Base-by-base conservation (phyloP, 2,797 vertebrate genomes). In the Heterohyrax brucei region DNA sequence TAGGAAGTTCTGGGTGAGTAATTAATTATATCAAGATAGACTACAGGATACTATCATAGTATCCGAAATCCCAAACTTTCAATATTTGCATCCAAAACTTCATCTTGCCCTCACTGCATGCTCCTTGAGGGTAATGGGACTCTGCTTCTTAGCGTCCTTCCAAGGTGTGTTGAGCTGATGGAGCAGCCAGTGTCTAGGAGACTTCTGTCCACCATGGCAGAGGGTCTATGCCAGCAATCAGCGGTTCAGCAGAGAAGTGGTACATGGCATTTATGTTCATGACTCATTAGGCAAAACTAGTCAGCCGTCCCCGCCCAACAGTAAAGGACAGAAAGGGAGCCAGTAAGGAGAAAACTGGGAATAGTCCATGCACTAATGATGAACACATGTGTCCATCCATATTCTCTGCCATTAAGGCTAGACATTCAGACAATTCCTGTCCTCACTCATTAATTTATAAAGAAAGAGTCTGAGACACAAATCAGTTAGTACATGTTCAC, bases 221-320 rank as follows among this genome's bases (percentile, higher is more conserved):
- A 95, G 59, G 33, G n/a, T 87, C 62, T 89, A 21, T 21, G 28
- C 21, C n/a, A n/a, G 14, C 19, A 28, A 33, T 50, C 12, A 28
- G 12, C 24, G 91, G 6, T 86, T 79, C 76, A 64, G 10, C 7
- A 75, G 33, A 90, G 24, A 90, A 88, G 62, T 22, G 30, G 61
- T 50, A 66, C 10, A 28, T 79, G 61, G 4, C 39, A 28, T 62
- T 86, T 59, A 76, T 7, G 30, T 33, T 87, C 26, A 44, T 56
- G 56, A 85, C 48, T 82, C 68, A 46, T 82, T 48, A 68, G 46
- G 62, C 56, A 87, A 89, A 91, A 89, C 48, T 13, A 77, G 70
- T 62, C 82, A 78, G 18, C 84, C 84, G 75, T 73, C n/a, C 33
- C 70, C 66, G 39, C 30, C n/a, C 24, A 80, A 24, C 26, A 48